These are phyloP conservation scores for Drosophila triauraria DNA, from an alignment of 1,140 invertebrate species.

Conservation along the genomic window DNA sequence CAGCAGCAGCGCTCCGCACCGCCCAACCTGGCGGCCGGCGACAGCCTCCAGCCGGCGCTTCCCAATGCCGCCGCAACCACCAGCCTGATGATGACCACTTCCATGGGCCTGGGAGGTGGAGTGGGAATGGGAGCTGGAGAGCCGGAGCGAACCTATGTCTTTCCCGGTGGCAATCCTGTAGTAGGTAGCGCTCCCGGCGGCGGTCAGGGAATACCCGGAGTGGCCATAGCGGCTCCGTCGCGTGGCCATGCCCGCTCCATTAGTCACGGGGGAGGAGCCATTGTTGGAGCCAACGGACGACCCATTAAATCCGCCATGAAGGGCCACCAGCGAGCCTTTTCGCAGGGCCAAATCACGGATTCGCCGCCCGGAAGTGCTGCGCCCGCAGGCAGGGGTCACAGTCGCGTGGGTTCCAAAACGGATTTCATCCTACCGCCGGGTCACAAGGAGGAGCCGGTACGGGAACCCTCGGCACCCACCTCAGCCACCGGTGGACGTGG, in stretches of 20 bases:
- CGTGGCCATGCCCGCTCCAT: constrained; percentile 91
- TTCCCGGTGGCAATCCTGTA: constrained; percentile 84
- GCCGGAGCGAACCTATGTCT: constrained; percentile 87
- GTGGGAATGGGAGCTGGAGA: constrained; percentile 58
- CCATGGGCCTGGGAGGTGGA: constrained; percentile 17
- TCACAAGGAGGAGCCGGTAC: constrained; percentile 88
- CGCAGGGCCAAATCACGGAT: constrained; percentile 93
- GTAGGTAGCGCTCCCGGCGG: constrained; percentile 64
- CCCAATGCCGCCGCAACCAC: constrained; percentile 22
- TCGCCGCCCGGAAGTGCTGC: constrained; percentile 83
- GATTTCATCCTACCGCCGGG: constrained; percentile 94
- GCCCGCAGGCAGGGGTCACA: constrained; percentile 87
- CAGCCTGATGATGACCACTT: constrained; percentile 44
- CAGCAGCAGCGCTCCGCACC: constrained; percentile 81
- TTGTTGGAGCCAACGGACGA: constrained; percentile 85
- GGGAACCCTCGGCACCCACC: constrained; percentile 85
- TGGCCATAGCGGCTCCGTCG: constrained; percentile 57
- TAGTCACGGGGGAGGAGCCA: constrained; percentile 90
- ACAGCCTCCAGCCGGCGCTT: constrained; percentile 25
- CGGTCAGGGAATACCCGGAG: constrained; percentile 67
- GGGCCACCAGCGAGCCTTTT: constrained; percentile 93
- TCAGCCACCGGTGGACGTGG: constrained; percentile 86
- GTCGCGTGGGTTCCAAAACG: constrained; percentile 92
- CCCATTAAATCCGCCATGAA: constrained; percentile 89
- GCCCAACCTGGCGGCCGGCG: constrained; percentile 62